Conservation (phyloP, 2,797 vertebrate species). For the Cephalopachus bancanus region DNA sequence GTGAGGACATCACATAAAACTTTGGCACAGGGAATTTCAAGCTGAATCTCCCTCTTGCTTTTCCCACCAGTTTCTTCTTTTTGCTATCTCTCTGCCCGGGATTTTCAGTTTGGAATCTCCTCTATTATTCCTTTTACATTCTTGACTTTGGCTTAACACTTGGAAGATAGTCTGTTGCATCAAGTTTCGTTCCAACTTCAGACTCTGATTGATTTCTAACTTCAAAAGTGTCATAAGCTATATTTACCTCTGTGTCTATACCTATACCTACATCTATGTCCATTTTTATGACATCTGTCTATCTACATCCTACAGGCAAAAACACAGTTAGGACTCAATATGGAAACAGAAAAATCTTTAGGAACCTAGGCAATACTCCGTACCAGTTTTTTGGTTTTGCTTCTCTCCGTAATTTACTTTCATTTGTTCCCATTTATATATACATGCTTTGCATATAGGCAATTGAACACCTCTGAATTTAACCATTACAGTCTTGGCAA, state of each 20-base stretch:
- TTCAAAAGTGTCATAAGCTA: background rate
- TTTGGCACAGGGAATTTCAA: background rate
- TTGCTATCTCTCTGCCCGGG: background rate
- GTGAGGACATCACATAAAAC: background rate
- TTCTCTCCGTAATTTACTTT: background rate
- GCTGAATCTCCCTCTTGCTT: background rate
- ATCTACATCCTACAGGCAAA: background rate
- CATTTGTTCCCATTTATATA: background rate
- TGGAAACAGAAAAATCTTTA: background rate
- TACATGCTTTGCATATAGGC: background rate
- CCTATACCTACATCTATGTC: background rate
- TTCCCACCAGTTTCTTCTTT: background rate
- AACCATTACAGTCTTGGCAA: background rate
- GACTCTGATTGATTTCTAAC: background rate
- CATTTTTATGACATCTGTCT: background rate
- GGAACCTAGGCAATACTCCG: background rate
- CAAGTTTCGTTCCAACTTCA: background rate
- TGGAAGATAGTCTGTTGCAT: background rate
- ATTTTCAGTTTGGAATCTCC: background rate
- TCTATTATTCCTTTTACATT: background rate
- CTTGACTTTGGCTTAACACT: background rate
- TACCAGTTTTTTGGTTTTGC: background rate
- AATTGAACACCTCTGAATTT: background rate
- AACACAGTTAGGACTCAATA: background rate
- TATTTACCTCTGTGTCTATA: background rate